Conservation (phyloP, 2,888 invertebrate species). For the Cheilosia impressa region DNA sequence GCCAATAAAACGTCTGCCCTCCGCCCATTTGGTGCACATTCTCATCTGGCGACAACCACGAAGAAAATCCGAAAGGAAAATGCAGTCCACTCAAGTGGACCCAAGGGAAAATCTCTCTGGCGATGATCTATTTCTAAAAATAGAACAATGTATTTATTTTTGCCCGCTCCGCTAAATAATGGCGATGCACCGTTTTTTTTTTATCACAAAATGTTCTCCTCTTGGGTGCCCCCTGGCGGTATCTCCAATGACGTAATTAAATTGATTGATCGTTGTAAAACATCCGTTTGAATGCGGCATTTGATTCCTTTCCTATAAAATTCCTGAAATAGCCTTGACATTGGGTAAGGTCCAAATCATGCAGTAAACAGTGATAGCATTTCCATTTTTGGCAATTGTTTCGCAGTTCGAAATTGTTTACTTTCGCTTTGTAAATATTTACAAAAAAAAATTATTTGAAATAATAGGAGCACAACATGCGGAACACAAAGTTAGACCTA, state of each 20-base stretch:
- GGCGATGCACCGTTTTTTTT: slow-evolving; percentile 21
- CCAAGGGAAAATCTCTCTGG: slow-evolving; percentile 17
- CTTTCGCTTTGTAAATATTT: slow-evolving; percentile 11
- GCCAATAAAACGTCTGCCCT: slow-evolving; percentile 12
- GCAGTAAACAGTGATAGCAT: slow-evolving; percentile 1
- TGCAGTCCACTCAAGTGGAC: slow-evolving; percentile 30
- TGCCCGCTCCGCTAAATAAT: slow-evolving; percentile 22
- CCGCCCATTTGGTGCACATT: not conserved
- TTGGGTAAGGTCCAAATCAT: not conserved
- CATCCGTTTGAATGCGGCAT: slow-evolving; percentile 3
- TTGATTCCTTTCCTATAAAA: not conserved
- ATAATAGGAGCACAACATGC: slow-evolving; percentile 22
- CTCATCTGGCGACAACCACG: not conserved
- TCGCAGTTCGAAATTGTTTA: not conserved
- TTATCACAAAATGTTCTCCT: not conserved
- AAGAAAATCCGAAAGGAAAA: slow-evolving; percentile 4
- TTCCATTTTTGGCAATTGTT: slow-evolving; percentile 9
- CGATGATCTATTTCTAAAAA: slow-evolving; percentile 39
- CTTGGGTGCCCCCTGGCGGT: not conserved
- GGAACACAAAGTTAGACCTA: not conserved
- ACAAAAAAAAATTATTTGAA: not conserved
- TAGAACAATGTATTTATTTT: slow-evolving; percentile 10
- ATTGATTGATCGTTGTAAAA: slow-evolving; percentile 18
- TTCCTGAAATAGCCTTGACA: not conserved
- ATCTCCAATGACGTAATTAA: slow-evolving; percentile 12